Conservation (phyloP, 2,113 vertebrate genomes). For the Myodes glareolus region DNA sequence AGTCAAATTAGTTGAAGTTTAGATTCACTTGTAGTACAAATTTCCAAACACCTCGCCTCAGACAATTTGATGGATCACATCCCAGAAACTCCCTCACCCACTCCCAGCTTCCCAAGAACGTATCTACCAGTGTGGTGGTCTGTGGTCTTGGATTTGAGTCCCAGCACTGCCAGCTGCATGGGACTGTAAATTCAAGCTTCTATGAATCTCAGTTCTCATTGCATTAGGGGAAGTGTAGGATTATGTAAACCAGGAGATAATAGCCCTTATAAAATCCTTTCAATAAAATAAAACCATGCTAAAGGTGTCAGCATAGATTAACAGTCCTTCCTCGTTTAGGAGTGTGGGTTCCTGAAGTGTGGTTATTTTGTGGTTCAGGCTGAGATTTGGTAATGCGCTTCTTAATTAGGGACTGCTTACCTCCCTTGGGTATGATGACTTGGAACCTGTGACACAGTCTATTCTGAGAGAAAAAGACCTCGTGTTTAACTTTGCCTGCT, state of each 20-base stretch:
- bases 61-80: slow-evolving; percentile 85
- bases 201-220: slow-evolving; percentile 83
- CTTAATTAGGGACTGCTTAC: slow-evolving; percentile 55
- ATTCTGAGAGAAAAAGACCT: slow-evolving; percentile 59
- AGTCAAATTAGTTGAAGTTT: slow-evolving; percentile 86
- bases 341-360: slow-evolving; percentile 65
- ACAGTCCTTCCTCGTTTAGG: slow-evolving; percentile 74
- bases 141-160: slow-evolving; percentile 81
- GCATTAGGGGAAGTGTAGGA: slow-evolving; percentile 85
- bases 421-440: slow-evolving; percentile 46
- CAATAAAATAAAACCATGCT: slow-evolving; percentile 87
- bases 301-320: slow-evolving; percentile 85
- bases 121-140: slow-evolving; percentile 74
- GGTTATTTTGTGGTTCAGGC: slow-evolving; percentile 65
- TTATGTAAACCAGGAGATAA: slow-evolving; percentile 89
- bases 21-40: slow-evolving; percentile 77
- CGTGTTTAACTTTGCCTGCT: slow-evolving; percentile 24
- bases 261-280: slow-evolving; percentile 85
- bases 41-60: slow-evolving; percentile 78
- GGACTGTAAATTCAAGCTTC: slow-evolving; percentile 84
- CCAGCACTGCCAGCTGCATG: slow-evolving; percentile 81
- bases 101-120: slow-evolving; percentile 53
- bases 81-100: slow-evolving; percentile 65
- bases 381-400: slow-evolving; percentile 57
- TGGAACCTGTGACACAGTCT: slow-evolving; percentile 32